Evolutionary conservation across 2,797 vertebrate genomes (phyloP).

Genomic region (Stomatorhinus walkeri): DNA sequence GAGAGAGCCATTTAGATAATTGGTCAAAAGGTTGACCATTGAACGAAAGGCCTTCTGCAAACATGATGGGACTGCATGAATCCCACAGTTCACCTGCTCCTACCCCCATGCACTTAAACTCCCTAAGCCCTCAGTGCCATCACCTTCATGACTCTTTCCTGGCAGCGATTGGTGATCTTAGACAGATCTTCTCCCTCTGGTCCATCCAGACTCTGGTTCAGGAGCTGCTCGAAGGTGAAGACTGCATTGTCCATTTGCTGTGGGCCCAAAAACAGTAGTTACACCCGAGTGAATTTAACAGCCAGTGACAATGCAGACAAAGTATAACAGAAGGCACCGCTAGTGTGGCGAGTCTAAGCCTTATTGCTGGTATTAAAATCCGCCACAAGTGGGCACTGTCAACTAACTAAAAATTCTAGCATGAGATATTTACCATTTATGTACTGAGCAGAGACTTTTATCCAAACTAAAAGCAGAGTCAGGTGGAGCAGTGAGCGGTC

Average conservation of each 20-base stretch:
- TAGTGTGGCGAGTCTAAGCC: background rate
- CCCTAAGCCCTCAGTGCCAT: conserved; percentile 24
- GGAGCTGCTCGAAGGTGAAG: conserved; percentile 88
- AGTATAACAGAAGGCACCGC: background rate
- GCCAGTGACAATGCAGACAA: background rate
- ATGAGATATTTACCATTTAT: background rate
- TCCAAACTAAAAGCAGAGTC: background rate
- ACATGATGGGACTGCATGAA: background rate
- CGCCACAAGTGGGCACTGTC: conserved; percentile 48
- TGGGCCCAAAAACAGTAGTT: background rate
- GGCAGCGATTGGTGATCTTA: conserved; percentile 81
- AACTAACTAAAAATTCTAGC: background rate
- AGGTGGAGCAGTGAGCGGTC: background rate
- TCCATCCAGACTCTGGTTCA: conserved; percentile 76
- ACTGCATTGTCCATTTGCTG: conserved; percentile 94
- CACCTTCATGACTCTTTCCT: conserved; percentile 94
- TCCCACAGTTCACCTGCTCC: background rate
- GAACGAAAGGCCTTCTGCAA: background rate
- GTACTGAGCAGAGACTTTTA: background rate
- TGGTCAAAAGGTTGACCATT: background rate
- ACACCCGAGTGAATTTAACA: background rate
- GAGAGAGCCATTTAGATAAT: background rate
- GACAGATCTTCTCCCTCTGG: conserved; percentile 71
- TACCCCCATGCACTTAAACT: background rate
- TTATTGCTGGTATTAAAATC: conserved; percentile 11